Evolutionary conservation across 2,888 invertebrate genomes (phyloP).

Genomic region (Coelogynopora nodosa): DNA sequence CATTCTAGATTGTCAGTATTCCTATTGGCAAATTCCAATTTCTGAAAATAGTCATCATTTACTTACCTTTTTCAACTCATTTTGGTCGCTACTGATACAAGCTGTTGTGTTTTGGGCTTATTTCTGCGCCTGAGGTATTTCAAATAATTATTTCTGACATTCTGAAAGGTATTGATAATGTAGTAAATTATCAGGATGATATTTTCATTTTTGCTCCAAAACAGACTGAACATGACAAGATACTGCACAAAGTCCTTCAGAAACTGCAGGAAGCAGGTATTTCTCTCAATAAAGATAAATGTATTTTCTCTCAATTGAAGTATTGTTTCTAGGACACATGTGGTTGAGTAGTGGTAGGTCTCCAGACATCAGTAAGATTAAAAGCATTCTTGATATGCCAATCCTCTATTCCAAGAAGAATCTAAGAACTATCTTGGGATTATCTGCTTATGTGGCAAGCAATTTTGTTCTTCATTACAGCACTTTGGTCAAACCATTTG

Average conservation of each 20-base stretch:
- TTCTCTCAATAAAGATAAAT: conserved; percentile 30
- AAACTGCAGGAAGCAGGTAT: conserved; percentile 30
- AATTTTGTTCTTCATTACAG: conserved; percentile 28
- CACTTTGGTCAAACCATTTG: conserved; percentile 25
- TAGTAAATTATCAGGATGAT: background rate
- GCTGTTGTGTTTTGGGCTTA: conserved; percentile 16
- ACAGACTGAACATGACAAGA: conserved; percentile 21
- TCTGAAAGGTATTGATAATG: conserved; percentile 10
- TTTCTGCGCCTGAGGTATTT: conserved; percentile 21
- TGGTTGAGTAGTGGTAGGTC: background rate
- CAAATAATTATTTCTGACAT: conserved; percentile 4
- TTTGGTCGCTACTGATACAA: conserved; percentile 29
- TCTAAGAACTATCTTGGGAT: conserved; percentile 27
- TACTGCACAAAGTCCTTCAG: conserved; percentile 2
- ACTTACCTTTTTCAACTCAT: conserved; percentile 36
- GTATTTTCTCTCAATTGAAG: background rate
- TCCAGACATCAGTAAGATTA: conserved; percentile 15
- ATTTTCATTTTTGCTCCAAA: background rate
- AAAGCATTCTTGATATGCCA: conserved; percentile 19
- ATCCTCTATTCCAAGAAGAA: background rate
- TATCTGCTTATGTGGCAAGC: conserved; percentile 31
- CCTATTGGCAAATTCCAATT: conserved; percentile 34
- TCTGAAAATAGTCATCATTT: conserved; percentile 36
- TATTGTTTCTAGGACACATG: conserved; percentile 34
- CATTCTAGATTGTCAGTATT: conserved; percentile 20